These are phyloP conservation scores for Amblyteles armatorius DNA, from an alignment of 2,888 invertebrate species.

Conservation along the genomic window DNA sequence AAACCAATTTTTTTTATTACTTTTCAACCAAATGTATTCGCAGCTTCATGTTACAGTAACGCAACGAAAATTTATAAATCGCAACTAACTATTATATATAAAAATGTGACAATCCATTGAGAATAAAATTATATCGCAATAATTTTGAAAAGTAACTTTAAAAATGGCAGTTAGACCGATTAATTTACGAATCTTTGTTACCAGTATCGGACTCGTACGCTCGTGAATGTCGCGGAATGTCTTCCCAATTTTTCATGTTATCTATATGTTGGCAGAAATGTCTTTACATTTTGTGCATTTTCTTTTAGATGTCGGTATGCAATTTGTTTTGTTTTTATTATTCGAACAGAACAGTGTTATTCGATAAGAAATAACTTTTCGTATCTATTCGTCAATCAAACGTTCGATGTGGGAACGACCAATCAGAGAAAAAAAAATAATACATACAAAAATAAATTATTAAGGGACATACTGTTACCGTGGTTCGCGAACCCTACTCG, in stretches of 20 bases:
- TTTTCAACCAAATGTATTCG: neutral
- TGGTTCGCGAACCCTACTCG: constrained; percentile 30
- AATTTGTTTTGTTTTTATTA: neutral
- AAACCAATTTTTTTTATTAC: neutral
- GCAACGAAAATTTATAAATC: neutral
- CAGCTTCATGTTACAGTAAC: neutral
- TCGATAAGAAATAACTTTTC: neutral
- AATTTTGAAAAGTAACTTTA: neutral
- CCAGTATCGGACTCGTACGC: constrained; percentile 37
- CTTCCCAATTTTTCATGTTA: constrained; percentile 18
- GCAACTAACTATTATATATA: neutral
- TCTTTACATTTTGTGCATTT: constrained; percentile 60
- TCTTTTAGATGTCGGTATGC: neutral
- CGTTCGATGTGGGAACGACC: no score
- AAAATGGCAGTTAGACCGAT: neutral
- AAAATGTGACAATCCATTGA: neutral
- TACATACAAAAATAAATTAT: constrained; percentile 4
- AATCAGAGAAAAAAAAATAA: neutral
- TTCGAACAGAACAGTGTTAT: neutral
- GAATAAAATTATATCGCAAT: neutral
- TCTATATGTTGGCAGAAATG: constrained; percentile 12
- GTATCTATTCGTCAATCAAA: neutral
- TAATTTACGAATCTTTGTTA: constrained; percentile 49
- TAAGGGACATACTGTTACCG: constrained; percentile 25
- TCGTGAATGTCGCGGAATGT: constrained; percentile 15